These are phyloP conservation scores for Thyatira batis DNA, from an alignment of 2,888 invertebrate species.

Conservation along the genomic window DNA sequence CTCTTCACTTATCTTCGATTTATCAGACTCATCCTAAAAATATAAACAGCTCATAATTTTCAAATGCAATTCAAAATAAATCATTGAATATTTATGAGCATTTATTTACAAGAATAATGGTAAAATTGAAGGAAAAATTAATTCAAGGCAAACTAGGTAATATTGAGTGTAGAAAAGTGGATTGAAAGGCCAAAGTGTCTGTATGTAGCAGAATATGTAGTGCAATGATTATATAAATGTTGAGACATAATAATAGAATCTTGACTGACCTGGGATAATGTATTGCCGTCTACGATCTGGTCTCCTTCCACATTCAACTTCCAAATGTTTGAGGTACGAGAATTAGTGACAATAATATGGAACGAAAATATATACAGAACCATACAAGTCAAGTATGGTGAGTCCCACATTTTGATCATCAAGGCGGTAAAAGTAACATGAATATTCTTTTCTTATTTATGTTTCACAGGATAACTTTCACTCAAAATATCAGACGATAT, in stretches of 20 bases:
- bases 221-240: slow-evolving; percentile 65
- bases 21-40: slow-evolving; percentile 71
- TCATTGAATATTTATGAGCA: not conserved
- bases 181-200: slow-evolving; percentile 37
- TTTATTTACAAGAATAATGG: not conserved
- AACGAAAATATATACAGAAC: slow-evolving; percentile 87
- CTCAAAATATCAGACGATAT: slow-evolving; percentile 43
- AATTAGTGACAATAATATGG: slow-evolving; percentile 88
- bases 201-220: slow-evolving; percentile 33
- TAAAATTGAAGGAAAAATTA: slow-evolving; percentile 20
- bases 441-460: slow-evolving; percentile 44
- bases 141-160: slow-evolving; percentile 46
- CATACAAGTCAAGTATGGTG: slow-evolving; percentile 83
- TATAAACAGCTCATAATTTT: not conserved
- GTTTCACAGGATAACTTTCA: slow-evolving; percentile 44
- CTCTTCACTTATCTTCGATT: slow-evolving; percentile 76
- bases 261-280: slow-evolving; percentile 78
- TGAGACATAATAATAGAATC: slow-evolving; percentile 32
- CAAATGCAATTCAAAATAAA: not conserved
- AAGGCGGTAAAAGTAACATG: slow-evolving; percentile 55
- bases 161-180: slow-evolving; percentile 28
- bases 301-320: slow-evolving; percentile 89
- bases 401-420: slow-evolving; percentile 78
- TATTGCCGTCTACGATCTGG: slow-evolving; percentile 86
- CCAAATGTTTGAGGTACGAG: slow-evolving; percentile 92